phyloP scores from a whole-genome alignment of 2,888 invertebrate species.

The Brachylomia viminalis region DNA sequence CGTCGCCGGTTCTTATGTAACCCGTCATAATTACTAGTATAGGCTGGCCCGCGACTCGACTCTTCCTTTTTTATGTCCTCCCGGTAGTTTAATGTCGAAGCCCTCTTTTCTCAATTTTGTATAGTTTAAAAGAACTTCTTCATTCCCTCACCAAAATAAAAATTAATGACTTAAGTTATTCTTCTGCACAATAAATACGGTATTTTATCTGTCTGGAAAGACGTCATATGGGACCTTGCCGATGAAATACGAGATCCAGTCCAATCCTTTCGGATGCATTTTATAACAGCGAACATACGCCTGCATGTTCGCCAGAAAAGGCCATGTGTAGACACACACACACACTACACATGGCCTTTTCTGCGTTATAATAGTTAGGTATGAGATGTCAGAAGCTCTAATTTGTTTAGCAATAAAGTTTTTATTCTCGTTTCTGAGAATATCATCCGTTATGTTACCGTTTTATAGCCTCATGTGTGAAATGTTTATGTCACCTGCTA shows the following conservation, averaged over 20 bases:
- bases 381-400: conserved; percentile 17
- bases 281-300: conserved; percentile 4
- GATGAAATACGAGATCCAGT: neutral
- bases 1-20: conserved; percentile 55
- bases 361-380: conserved; percentile 7
- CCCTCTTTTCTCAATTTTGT: neutral
- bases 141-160: neutral
- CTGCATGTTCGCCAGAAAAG: too few relatives aligned
- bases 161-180: neutral
- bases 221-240: neutral
- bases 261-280: neutral
- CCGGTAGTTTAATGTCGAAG: conserved; percentile 2
- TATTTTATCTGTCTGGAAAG: neutral
- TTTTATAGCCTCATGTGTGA: conserved; percentile 40
- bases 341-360: neutral
- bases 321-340: too few relatives aligned
- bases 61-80: conserved; percentile 30
- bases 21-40: conserved; percentile 46
- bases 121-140: neutral
- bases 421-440: conserved; percentile 45
- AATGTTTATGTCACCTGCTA: conserved; percentile 51
- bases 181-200: neutral
- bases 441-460: conserved; percentile 46
- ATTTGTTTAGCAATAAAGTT: conserved; percentile 52
- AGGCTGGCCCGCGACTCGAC: neutral